phyloP scores from a whole-genome alignment of 2,113 vertebrate genomes.

The Ginglymostoma cirratum region DNA sequence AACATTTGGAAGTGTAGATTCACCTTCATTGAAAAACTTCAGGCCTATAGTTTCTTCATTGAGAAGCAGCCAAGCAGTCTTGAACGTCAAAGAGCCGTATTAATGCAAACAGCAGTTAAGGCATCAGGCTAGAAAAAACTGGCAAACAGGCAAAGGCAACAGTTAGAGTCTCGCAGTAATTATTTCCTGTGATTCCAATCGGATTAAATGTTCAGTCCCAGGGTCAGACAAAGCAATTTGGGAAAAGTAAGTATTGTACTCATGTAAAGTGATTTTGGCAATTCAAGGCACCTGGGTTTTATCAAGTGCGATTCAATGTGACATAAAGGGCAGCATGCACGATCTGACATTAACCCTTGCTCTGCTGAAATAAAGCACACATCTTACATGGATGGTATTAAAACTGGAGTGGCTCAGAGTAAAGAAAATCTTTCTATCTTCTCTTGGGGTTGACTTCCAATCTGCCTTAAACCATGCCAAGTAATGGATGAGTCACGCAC shows the following conservation, averaged over 20 bases:
- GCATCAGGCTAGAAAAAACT: background rate
- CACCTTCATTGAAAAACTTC: background rate
- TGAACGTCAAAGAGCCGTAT: background rate
- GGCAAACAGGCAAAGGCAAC: conserved; percentile 36
- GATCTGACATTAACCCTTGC: background rate
- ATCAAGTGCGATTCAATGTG: conserved; percentile 20
- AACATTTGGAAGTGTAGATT: background rate
- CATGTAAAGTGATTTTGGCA: conserved; percentile 17
- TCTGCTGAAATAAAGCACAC: conserved; percentile 1
- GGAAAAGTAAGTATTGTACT: conserved; percentile 26
- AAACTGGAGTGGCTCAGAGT: background rate
- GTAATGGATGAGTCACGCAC: background rate
- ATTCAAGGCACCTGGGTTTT: conserved; percentile 13
- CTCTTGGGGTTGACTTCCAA: background rate
- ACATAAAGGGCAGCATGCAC: background rate
- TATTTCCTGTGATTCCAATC: conserved; percentile 37
- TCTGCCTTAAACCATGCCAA: background rate
- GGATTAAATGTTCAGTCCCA: conserved; percentile 33
- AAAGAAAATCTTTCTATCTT: background rate
- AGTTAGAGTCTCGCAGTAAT: conserved; percentile 26
- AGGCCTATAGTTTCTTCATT: background rate
- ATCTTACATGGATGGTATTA: background rate
- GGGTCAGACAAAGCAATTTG: conserved; percentile 31
- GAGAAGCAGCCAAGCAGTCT: background rate
- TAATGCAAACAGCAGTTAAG: background rate